Conservation (phyloP, 2,888 invertebrate species). For the Habrosyne pyritoides region DNA sequence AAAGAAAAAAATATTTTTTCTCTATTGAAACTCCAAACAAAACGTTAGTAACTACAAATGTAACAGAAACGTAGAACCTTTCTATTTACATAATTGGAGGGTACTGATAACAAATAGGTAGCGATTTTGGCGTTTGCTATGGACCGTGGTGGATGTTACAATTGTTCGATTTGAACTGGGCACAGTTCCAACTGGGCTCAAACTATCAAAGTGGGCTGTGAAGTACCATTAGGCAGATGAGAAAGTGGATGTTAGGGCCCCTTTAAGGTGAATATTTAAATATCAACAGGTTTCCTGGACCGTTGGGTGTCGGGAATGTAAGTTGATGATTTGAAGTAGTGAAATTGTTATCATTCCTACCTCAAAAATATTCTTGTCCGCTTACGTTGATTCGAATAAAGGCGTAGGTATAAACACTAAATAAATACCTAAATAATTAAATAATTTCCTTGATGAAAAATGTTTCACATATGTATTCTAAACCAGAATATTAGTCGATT, state of each 20-base stretch:
- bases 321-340: no score
- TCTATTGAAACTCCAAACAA: conserved; percentile 12
- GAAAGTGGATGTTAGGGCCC: background rate
- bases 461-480: no score
- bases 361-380: no score
- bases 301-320: background rate
- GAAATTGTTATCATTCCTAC: no score
- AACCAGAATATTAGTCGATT: no score
- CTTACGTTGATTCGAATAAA: no score
- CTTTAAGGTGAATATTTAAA: conserved; percentile 3
- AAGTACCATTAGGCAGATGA: background rate
- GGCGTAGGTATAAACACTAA: no score
- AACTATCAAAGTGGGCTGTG: background rate
- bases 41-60: conserved; percentile 18
- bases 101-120: conserved; percentile 26
- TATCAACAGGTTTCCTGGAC: background rate
- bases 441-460: no score
- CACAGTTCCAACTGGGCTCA: conserved; percentile 4
- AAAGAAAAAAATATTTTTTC: background rate
- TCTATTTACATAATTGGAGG: conserved; percentile 29
- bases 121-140: conserved; percentile 23
- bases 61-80: conserved; percentile 20
- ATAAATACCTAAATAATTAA: no score
- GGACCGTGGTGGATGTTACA: conserved; percentile 19
- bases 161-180: conserved; percentile 16